A percentile compares a stretch with the other conserved stretches of the same genome.
phyloP scores from a whole-genome alignment of 1,140 invertebrate genomes.

The Centruroides vittatus region DNA sequence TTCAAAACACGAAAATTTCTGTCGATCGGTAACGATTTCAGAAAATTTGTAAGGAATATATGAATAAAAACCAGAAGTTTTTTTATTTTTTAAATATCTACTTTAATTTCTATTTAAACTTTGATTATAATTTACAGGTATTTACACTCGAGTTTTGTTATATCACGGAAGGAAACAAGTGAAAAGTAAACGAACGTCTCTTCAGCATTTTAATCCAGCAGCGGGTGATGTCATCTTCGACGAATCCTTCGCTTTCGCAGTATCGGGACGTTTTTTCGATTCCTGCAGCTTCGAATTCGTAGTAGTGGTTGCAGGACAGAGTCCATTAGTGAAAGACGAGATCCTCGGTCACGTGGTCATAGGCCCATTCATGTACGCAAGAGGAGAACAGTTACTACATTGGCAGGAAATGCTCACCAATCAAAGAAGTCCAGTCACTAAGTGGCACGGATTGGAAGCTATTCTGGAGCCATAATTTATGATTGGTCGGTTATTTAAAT shows the following conservation, averaged over 20 bases:
- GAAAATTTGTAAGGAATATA: no score
- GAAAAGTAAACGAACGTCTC: conserved; percentile 25
- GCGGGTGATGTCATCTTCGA: conserved; percentile 23
- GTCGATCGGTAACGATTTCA: no score
- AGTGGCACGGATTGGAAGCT: conserved; percentile 39
- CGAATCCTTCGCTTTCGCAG: conserved; percentile 27
- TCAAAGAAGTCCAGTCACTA: conserved; percentile 48
- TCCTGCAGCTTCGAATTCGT: conserved; percentile 24
- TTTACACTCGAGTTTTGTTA: conserved; percentile 24
- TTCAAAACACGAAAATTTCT: no score
- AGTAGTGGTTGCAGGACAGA: conserved; percentile 9
- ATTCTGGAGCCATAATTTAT: not conserved
- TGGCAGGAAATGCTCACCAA: conserved; percentile 41
- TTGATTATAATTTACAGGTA: conserved; percentile 18
- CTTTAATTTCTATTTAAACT: no score
- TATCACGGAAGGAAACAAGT: conserved; percentile 24
- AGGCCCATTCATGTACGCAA: conserved; percentile 29
- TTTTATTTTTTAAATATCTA: no score
- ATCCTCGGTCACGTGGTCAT: conserved; percentile 16
- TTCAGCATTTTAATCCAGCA: not conserved
- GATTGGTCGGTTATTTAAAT: no score
- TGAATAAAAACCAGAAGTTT: no score
- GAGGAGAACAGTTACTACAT: conserved; percentile 27
- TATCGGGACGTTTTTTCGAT: conserved; percentile 24
- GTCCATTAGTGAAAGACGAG: not conserved